Base-by-base conservation (phyloP, 1,140 invertebrate genomes). In the Delia radicum region DNA sequence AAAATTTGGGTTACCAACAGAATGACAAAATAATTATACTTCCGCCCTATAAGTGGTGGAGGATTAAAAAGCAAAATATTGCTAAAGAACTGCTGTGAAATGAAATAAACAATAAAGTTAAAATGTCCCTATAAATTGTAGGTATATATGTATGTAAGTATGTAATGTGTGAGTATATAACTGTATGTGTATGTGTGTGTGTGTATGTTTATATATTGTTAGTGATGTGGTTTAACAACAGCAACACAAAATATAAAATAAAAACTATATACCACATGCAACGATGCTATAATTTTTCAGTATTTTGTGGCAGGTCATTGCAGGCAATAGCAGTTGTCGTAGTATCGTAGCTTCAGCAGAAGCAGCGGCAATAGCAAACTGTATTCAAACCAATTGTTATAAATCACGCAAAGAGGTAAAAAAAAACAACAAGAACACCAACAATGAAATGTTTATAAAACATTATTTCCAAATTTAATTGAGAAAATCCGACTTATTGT, bases 71-170 rank as follows among this genome's bases (percentile, higher is more conserved):
- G n/a, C n/a, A n/a, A n/a, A n/a, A n/a, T n/a, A n/a, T n/a, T n/a
- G n/a, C n/a, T n/a, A n/a, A n/a, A n/a, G n/a, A n/a, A n/a, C n/a
- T n/a, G n/a, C n/a, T 42, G 48, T 21, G n/a, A 21, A 55, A 55
- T 55, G 18, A 55, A 55, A 55, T 55, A 55, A 55, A 55, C 48
- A 55, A 55, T 55, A 55, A 55, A 55, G 48, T 55, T 55, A 55
- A 55, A 55, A 55, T 55, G 48, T 55, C 48, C n/a, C 48, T 21
- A 55, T 55, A 55, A 55, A 55, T 55, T 21, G 3, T 37, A 37
- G 3, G 33, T 13, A 37, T 3, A 3, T 33, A 33, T 33, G 0
- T 55, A 18, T 55, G 46, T 21, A 21, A 6, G 46, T 55, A n/a
- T 55, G 46, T n/a, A 21, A n/a, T n/a, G 48, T 55, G 18, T 21